These are phyloP conservation scores for Neodiprion pinetum DNA, from an alignment of 1,140 invertebrate genomes.

Conservation along the genomic window DNA sequence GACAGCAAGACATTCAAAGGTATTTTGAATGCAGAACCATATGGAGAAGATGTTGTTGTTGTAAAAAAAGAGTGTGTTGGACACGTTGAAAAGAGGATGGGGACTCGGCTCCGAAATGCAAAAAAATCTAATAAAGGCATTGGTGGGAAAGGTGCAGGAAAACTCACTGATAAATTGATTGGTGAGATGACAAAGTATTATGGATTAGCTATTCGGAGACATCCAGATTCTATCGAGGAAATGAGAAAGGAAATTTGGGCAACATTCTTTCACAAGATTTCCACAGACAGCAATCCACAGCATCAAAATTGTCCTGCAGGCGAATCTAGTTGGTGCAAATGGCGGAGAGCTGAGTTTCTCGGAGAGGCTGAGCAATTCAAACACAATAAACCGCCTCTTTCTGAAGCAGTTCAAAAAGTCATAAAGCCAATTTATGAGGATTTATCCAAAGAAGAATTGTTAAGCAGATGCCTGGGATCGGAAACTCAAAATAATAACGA, in stretches of 20 bases:
- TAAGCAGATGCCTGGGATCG: constrained; percentile 16
- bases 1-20: constrained; percentile 8
- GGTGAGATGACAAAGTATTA: constrained; percentile 31
- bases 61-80: constrained; percentile 18
- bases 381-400: constrained; percentile 4
- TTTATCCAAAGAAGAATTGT: constrained; percentile 15
- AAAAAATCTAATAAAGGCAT: constrained; percentile 17
- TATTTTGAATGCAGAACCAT: not conserved
- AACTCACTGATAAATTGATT: constrained; percentile 28
- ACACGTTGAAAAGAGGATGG: constrained; percentile 19
- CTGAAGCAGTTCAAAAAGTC: constrained; percentile 13
- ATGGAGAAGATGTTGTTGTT: not conserved
- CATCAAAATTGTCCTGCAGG: constrained; percentile 32
- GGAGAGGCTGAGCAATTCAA: constrained; percentile 9
- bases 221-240: constrained; percentile 28
- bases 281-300: constrained; percentile 34
- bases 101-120: constrained; percentile 14
- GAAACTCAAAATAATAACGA: constrained; percentile 24
- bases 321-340: constrained; percentile 27
- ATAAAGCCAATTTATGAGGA: constrained; percentile 21
- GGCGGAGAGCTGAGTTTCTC: not conserved
- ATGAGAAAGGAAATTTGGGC: constrained; percentile 40
- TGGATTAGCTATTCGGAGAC: constrained; percentile 33
- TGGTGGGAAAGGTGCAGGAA: constrained; percentile 20
- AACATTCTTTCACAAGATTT: constrained; percentile 35